Percentiles rank a stretch among this genome's conserved stretches.
These are phyloP conservation scores for Poecilia wingei DNA, from an alignment of 2,797 vertebrate genomes.

Conservation along the genomic window DNA sequence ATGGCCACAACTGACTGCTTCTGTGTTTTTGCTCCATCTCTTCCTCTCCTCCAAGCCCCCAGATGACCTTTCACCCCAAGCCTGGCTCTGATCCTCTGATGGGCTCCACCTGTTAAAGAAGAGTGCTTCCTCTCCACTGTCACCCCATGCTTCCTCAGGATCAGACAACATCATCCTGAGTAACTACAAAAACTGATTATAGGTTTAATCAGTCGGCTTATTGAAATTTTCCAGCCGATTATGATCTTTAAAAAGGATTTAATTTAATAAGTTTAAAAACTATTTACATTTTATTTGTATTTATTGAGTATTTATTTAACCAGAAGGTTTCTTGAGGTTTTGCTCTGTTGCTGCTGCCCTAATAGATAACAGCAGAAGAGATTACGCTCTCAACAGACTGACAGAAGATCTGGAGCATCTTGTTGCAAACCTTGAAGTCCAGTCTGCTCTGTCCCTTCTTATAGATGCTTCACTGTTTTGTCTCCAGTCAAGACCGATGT, in stretches of 20 bases:
- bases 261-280: too few relatives aligned
- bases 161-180: background rate
- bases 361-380: background rate
- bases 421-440: background rate
- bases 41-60: background rate
- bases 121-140: background rate
- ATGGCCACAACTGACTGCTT: background rate
- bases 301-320: background rate
- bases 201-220: too few relatives aligned
- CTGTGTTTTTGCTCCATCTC: background rate
- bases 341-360: background rate
- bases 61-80: background rate
- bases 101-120: background rate
- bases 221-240: too few relatives aligned
- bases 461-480: background rate
- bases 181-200: too few relatives aligned
- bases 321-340: background rate
- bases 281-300: too few relatives aligned
- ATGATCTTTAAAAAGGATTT: too few relatives aligned
- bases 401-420: background rate
- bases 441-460: background rate
- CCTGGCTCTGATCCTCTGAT: background rate
- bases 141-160: background rate
- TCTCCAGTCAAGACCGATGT: background rate
- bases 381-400: background rate